Evolutionary conservation across 2,113 vertebrate genomes (phyloP), one percentile per base, ranked within the genome.

Genomic region (Apistogramma diplotaenia): DNA sequence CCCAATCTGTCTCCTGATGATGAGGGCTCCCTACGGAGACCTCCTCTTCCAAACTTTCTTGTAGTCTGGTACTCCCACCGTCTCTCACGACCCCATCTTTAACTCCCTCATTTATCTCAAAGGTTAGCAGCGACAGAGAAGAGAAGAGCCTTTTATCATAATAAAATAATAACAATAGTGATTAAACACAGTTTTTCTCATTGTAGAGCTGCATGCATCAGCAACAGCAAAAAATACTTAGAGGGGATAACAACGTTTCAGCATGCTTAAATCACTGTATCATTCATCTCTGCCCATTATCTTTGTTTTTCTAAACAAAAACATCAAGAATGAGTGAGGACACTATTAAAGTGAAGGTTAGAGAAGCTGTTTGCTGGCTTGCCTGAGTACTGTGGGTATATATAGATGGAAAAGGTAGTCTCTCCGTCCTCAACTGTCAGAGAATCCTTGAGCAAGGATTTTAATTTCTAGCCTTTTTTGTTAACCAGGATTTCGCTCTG

Each of bases 1-100:
- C 78, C 74, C 83, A 89, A 84, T 93, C 76, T 83, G 85, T 94
- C 85, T 90, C 61, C 75, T 80, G 77, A 72, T 78, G 86, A 82
- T 71, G 85, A 88, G 67, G 51, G 70, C 77, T 90, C 87, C 90
- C 89, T 78, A 46, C 16, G 79, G 90, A 89, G 80, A 74, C 56
- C 75, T 87, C 81, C 75, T 72, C 85, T 82, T 65, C 18, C 10
- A 85, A 92, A 90, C 85, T 86, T 88, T 75, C 81, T 84, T 57
- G 57, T 79, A 56, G 59, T 87, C 80, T 65, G 61, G 58, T 65
- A 46, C 29, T 19, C 29, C 35, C 76, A 60, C 57, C 78, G 78
- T 78, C 87, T 86, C 54, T 65, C 60, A 56, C 27, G 29, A 23
- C 59, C 62, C 81, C 74, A 25, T 73, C 54, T 73, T 29, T 33